Evolutionary conservation across 2,888 invertebrate species (phyloP), one percentile per base, ranked within the genome.

Genomic region (Thumatha senex): DNA sequence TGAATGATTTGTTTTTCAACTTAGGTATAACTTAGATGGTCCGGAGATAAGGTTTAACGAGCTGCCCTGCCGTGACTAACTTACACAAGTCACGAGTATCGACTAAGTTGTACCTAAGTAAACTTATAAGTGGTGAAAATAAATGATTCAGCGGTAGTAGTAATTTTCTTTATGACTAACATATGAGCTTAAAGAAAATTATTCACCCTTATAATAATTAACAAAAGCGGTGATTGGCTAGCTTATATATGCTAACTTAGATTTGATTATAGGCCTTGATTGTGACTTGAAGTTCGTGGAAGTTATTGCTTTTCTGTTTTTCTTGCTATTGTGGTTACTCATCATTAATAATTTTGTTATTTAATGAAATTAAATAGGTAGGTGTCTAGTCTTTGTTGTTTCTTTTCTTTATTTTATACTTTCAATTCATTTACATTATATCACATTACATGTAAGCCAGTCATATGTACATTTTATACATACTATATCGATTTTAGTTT

Each of bases 41-140:
- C 61, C 44, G 33, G 10, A 72, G 80, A 80, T 81, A 80, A 83
- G 70, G 54, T 54, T 63, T 82, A 84, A 84, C 82, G 80, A 82
- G 78, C 70, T 73, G 66, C 66, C 61, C 70, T 67, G 64, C 72
- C 77, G 77, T 87, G 86, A 88, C 86, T 88, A 86, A 88, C 73
- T 82, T 74, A 82, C 72, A 63, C 63, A 61, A 78, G 86, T 82
- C 88, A 88, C 85, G 87, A 82, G 51, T 52, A 50, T 56, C 58
- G 57, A 63, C 56, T 53, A 46, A 54, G 52, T 63, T 59, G 43
- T 51, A 55, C 48, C 51, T 51, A 51, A 52, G 39, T 42, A 51
- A 61, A 58, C 24, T 58, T 54, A 59, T 70, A 72, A 68, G 56
- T 63, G 63, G 56, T 58, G 54, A 53, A 56, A 56, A 54, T 50